Evolutionary conservation across 2,113 vertebrate genomes (phyloP), one percentile per base, ranked within the genome.

Genomic region (Lagopus leucura): DNA sequence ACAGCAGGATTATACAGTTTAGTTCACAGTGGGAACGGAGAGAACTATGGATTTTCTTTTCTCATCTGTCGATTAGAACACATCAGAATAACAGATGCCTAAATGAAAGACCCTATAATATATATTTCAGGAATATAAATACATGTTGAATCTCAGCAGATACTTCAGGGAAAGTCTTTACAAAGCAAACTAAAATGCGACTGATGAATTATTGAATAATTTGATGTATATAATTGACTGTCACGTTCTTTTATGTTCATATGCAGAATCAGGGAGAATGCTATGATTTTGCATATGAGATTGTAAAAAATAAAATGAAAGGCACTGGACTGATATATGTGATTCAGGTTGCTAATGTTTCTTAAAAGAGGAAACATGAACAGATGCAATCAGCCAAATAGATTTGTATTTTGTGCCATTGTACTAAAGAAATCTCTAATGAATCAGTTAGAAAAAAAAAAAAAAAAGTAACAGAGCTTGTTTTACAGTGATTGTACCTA

Each of bases 401-500:
- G 88, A 86, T 71, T 64, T 36, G 28, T 83, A 48, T 83, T 95
- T 96, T 91, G 61, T 90, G 63, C 43, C 48, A 75, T 45, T 45
- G 40, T 36, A 80, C 48, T 88, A 38, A 81, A 90, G 65, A 90
- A 94, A 83, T 73, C 91, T 90, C 88, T 93, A 80, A 93, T 83
- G 76, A 81, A 48, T 60, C 38, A 3, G 3, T 69, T 32, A 63
- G 54, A 71, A 86, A 38, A 38, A 38, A 82, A 45, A 48, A 48
- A 36, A 60, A 72, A n/a, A 64, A 72, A 7, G 32, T 13, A 43
- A 47, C 60, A 88, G 47, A 88, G 18, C 90, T 90, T 95, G 90
- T 95, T 95, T 95, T 73, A 94, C 76, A 90, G 52, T 48, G 75
- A 82, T 95, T 93, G 84, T 88, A 92, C 73, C 79, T 86, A 81